Evolutionary conservation across 2,113 vertebrate genomes (phyloP), one percentile per base, ranked within the genome.

Genomic region (Cranoglanis bouderius): DNA sequence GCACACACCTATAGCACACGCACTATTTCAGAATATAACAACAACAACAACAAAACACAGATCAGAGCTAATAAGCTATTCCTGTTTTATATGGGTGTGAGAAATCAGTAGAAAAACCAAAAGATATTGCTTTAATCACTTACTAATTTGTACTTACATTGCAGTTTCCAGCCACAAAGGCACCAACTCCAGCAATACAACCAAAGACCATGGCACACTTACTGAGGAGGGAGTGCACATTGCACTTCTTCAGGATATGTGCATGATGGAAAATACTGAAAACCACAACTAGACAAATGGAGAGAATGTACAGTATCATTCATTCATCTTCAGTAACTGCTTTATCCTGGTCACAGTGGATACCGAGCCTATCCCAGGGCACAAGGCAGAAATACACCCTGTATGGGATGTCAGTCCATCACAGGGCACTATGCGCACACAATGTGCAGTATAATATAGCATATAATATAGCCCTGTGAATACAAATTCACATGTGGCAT

Each of bases 241-340:
- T 7, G 43, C 94, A 93, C 87, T 35, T 95, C 70, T 95, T 94
- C 92, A 96, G 83, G 13, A 96, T 90, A 49, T 96, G 96, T 3
- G 95, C 95, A 91, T 96, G 95, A 87, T 96, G 95, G 85, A 95
- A 93, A 51, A 96, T 65, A 35, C 92, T 92, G 87, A 96, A 96
- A 53, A 95, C 82, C 82, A 96, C 82, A 87, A 96, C 96, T 96
- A 32, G 49, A 87, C 19, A 91, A 32, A 85, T 84, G 63, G 32
- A 88, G 24, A 49, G 35, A 4, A 32, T 35, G 26, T 55, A 59
- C 26, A 43, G 16, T 3, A 61, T 86, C 55, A 72, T 51, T 67
- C 38, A 49, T 84, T 12, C 26, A 55, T 40, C 40, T 77, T 24
- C 32, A 49, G 59, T n/a, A 32, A 29, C 7, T 18, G 14, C 2